Evolutionary conservation across 2,888 invertebrate genomes (phyloP).

Genomic region (Phyto melanocephala): DNA sequence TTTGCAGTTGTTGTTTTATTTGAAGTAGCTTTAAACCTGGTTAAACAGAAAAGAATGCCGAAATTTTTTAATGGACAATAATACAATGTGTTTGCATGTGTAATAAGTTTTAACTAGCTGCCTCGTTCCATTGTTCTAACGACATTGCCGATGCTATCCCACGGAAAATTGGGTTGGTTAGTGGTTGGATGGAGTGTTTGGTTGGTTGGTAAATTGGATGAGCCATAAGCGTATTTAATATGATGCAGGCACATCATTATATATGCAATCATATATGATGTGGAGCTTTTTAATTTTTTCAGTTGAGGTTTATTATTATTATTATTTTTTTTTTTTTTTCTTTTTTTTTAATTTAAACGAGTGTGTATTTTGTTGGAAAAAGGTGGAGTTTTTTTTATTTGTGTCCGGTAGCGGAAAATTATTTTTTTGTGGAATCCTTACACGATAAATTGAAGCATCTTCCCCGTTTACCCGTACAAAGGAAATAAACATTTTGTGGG

Average conservation of each 20-base stretch:
- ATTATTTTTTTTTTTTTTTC: too few relatives aligned
- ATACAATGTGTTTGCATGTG: slow-evolving; percentile 20
- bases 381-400: not conserved
- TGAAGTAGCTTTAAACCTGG: slow-evolving; percentile 39
- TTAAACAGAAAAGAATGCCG: not conserved
- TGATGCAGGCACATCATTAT: slow-evolving; percentile 55
- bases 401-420: slow-evolving; percentile 64
- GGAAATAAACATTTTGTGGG: slow-evolving; percentile 25
- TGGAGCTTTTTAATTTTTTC: slow-evolving; percentile 30
- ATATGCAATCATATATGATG: slow-evolving; percentile 62
- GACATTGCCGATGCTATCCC: slow-evolving; percentile 20
- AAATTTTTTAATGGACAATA: slow-evolving; percentile 16
- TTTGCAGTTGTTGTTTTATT: slow-evolving; percentile 36
- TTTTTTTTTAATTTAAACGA: slow-evolving; percentile 8
- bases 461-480: not conserved
- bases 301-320: too few relatives aligned
- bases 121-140: not conserved
- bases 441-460: slow-evolving; percentile 57
- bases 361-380: slow-evolving; percentile 19
- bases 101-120: slow-evolving; percentile 45
- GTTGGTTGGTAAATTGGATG: slow-evolving; percentile 46
- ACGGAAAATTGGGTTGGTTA: not conserved
- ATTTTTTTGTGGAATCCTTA: slow-evolving; percentile 28
- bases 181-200: not conserved
- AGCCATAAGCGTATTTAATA: slow-evolving; percentile 52